Conservation (phyloP, 2,888 invertebrate genomes). For the Andrena chrysosceles region DNA sequence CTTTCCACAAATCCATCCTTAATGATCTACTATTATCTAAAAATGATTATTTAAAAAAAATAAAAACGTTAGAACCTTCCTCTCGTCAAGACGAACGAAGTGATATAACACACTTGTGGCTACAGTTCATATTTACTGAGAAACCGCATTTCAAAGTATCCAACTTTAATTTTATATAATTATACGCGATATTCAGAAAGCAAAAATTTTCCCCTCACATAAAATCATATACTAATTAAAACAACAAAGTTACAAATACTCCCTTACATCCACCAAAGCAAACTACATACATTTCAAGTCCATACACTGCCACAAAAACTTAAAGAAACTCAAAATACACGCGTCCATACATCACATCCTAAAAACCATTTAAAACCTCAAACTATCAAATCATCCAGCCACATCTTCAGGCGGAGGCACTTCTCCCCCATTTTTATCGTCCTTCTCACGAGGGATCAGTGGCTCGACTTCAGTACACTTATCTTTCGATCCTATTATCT, state of each 20-base stretch:
- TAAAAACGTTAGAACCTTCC: no score
- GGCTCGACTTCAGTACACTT: constrained; percentile 37
- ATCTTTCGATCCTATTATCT: constrained; percentile 42
- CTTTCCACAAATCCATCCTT: no score
- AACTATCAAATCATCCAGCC: not conserved
- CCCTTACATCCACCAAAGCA: no score
- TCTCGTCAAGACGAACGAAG: no score
- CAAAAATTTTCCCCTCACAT: not conserved
- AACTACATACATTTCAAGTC: not conserved
- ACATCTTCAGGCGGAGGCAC: not conserved
- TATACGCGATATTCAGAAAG: not conserved
- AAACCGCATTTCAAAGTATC: no score
- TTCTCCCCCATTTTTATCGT: not conserved
- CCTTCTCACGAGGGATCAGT: constrained; percentile 10
- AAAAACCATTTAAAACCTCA: not conserved
- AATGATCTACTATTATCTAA: no score
- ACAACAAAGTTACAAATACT: not conserved
- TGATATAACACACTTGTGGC: no score
- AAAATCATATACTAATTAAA: not conserved
- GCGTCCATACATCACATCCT: no score
- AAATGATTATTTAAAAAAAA: no score
- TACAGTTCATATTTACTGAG: no score
- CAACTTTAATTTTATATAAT: no score
- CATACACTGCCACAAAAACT: not conserved
- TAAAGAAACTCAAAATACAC: no score